A percentile compares a stretch with the other conserved stretches of the same genome.
These are phyloP conservation scores for Helicolenus hilgendorfi DNA, from an alignment of 2,797 vertebrate genomes.

Conservation along the genomic window DNA sequence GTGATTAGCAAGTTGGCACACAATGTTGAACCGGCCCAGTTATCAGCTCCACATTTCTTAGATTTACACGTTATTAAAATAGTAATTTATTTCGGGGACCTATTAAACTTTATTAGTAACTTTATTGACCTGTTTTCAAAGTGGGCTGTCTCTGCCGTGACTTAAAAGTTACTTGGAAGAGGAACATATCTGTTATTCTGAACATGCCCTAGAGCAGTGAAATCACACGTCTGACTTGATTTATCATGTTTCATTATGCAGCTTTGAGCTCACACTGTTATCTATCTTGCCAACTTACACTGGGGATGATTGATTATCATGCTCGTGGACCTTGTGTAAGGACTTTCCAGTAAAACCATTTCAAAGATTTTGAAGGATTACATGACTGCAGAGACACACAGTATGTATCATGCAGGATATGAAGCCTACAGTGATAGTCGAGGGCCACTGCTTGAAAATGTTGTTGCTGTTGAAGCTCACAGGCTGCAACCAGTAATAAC, in stretches of 20 bases:
- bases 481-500: background rate
- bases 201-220: background rate
- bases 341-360: slow-evolving; percentile 10
- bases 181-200: slow-evolving; percentile 5
- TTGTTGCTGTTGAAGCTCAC: background rate
- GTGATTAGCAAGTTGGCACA: background rate
- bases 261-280: slow-evolving; percentile 23
- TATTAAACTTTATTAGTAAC: slow-evolving; percentile 7
- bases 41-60: slow-evolving; percentile 30
- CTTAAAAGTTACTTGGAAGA: background rate
- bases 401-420: background rate
- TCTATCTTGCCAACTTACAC: slow-evolving; percentile 30
- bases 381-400: background rate
- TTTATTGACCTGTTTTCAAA: slow-evolving; percentile 42
- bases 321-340: background rate
- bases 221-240: slow-evolving; percentile 30
- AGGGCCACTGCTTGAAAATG: background rate
- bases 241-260: slow-evolving; percentile 52
- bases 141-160: background rate
- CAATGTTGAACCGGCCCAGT: slow-evolving; percentile 31
- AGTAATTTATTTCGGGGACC: slow-evolving; percentile 36
- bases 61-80: slow-evolving; percentile 37
- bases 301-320: slow-evolving; percentile 28
- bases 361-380: slow-evolving; percentile 21
- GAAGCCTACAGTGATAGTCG: background rate